Base-by-base conservation (phyloP, 2,888 invertebrate genomes). In the Euproctis similis region DNA sequence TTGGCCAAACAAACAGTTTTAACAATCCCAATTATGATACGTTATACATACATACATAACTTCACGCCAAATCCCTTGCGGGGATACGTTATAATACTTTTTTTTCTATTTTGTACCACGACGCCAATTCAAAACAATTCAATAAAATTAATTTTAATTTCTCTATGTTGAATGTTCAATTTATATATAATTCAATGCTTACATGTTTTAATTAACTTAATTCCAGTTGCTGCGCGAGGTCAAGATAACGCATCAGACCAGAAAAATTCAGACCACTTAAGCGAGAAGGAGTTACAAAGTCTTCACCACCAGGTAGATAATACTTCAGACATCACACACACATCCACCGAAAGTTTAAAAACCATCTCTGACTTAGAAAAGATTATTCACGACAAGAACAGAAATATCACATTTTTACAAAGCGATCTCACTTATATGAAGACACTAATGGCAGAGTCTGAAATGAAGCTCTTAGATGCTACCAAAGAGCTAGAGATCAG, bases 341-440 rank as follows among this genome's bases (percentile, higher is more conserved):
- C 75, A 43, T 76, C 74, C 31, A 54, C 59, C 43, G 80, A 80
- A 33, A 77, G 71, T 52, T 53, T 65, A 46, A 77, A 75, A 47
- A 78, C 78, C 31, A 77, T 81, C 43, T 52, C 70, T 38, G 80
- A 82, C 52, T 61, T 82, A 59, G 81, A 82, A 59, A 77, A 59
- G 50, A 77, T 80, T 28, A 56, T 81, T 36, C 59, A 71, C 31
- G 78, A 81, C 54, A 81, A 73, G 59, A 80, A 77, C 46, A 60
- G 77, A 34, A 70, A 65, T 8, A 76, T 82, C 31, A 80, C 76
- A 2, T 63, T 69, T 1, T 53, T 82, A 28, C 75, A 78, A 36
- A 69, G 68, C 31, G 82, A 82, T 42, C 57, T 78, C 23, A 65
- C 67, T 1, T 77, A 67, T 42, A 44, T 84, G 12, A 78, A 80